A percentile compares a stretch with the other conserved stretches of the same genome.
Conservation (phyloP, 2,797 vertebrate genomes). For the Pangasius mekongensis region DNA sequence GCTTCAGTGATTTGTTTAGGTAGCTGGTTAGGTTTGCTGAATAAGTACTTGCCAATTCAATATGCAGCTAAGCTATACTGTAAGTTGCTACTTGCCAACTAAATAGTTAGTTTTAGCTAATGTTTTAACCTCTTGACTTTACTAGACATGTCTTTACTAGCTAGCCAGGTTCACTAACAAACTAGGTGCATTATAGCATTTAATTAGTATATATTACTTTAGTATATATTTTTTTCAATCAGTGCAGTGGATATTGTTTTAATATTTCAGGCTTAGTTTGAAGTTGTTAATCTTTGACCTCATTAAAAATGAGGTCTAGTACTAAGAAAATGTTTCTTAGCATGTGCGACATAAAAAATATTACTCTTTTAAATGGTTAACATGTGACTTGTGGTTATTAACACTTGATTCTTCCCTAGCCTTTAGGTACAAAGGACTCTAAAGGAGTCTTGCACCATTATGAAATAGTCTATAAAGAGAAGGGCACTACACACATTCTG, state of each 20-base stretch:
- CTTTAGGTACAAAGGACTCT: slow-evolving; percentile 65
- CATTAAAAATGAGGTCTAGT: neutral
- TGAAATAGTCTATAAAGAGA: slow-evolving; percentile 58
- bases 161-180: neutral
- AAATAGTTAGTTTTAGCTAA: neutral
- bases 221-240: neutral
- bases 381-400: neutral
- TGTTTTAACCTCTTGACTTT: neutral
- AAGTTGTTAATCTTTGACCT: neutral
- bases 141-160: neutral
- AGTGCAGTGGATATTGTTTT: neutral
- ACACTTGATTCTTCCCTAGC: slow-evolving; percentile 65
- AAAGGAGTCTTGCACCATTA: slow-evolving; percentile 73
- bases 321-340: neutral
- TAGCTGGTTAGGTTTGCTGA: neutral
- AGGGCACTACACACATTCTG: neutral
- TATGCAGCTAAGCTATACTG: neutral
- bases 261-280: neutral
- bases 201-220: neutral
- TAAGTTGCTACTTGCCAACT: neutral
- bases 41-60: neutral
- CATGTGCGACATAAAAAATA: neutral
- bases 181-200: neutral
- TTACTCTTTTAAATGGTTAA: neutral
- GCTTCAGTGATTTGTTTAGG: neutral